Base-by-base conservation (phyloP, 2,797 vertebrate species). In the Sphaeramia orbicularis region DNA sequence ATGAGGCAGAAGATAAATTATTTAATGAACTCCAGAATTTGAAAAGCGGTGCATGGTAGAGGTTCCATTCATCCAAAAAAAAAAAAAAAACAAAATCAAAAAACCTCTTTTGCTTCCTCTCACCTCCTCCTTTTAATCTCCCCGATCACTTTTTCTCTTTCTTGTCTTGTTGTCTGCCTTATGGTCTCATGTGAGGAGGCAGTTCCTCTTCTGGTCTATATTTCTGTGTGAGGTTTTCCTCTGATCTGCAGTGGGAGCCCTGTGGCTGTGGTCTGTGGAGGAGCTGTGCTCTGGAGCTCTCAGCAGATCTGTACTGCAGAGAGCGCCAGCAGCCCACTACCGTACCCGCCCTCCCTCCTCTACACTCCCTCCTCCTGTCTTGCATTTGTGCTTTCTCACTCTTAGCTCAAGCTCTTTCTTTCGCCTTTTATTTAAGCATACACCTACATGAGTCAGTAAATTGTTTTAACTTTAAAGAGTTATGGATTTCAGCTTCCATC, bases 271-370 rank as follows among this genome's bases (percentile, higher is more conserved):
- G 68, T 78, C 70, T 78, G 78, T 84, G 60, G 73, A 76, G 71
- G 66, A 86, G 86, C 77, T 89, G 60, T 86, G 74, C 76, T 86
- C 75, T 84, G 75, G 64, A 51, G 51, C 74, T 83, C 75, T 84
- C 73, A 81, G 83, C 81, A 85, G 84, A 86, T 85, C 84, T 74
- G 87, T 90, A 62, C 92, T 91, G 91, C 88, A 91, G 85, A 80
- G 75, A 91, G 82, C 14, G 32, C 64, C 78, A 55, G 66, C 81
- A 84, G 64, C 78, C 71, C 84, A 42, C 55, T 11, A 40, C 12
- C 10, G 52, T 74, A 71, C 78, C 80, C 73, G 43, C 80, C 76
- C 78, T 74, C 82, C 61, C 77, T 74, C 51, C 60, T 36, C 50
- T 7, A 1, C 15, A 35, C 70, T 74, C 84, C 80, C 88, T 76